phyloP scores from a whole-genome alignment of 2,888 invertebrate species.

The Furcula furcula region DNA sequence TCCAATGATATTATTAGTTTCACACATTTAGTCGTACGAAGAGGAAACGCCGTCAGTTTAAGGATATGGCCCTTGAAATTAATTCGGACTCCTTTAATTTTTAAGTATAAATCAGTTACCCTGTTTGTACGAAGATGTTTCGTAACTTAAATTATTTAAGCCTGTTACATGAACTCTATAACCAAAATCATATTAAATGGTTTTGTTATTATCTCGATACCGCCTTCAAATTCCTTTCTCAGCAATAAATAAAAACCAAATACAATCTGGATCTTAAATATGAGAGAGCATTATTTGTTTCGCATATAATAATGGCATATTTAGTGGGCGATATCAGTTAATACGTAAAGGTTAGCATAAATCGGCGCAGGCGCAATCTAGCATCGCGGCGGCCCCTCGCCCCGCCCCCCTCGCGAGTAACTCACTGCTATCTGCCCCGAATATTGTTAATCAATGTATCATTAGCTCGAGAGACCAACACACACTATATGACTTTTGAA shows the following conservation, averaged over 20 bases:
- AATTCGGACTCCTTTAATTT: too few species aligned
- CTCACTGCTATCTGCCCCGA: slow-evolving; percentile 77
- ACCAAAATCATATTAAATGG: slow-evolving; percentile 15
- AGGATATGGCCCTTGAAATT: too few species aligned
- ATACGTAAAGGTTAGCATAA: slow-evolving; percentile 75
- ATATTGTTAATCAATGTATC: slow-evolving; percentile 82
- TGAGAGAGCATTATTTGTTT: slow-evolving; percentile 71
- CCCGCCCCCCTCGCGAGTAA: slow-evolving; percentile 67
- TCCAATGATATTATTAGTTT: too few species aligned
- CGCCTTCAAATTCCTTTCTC: slow-evolving; percentile 55
- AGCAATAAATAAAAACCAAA: slow-evolving; percentile 61
- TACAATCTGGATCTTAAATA: slow-evolving; percentile 43
- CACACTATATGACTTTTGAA: slow-evolving; percentile 44
- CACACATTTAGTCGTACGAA: too few species aligned
- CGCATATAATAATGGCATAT: slow-evolving; percentile 80
- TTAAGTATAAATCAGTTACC: too few species aligned
- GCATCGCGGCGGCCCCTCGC: slow-evolving; percentile 57
- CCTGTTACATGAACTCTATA: slow-evolving; percentile 4
- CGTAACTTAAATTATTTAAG: neutral
- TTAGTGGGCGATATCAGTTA: slow-evolving; percentile 79
- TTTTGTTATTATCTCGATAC: slow-evolving; percentile 29
- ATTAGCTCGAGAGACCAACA: slow-evolving; percentile 56
- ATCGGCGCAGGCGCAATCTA: slow-evolving; percentile 73
- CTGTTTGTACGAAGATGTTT: neutral
- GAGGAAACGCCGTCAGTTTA: too few species aligned